Conservation (phyloP, 2,888 invertebrate species). For the Limnephilus marmoratus region DNA sequence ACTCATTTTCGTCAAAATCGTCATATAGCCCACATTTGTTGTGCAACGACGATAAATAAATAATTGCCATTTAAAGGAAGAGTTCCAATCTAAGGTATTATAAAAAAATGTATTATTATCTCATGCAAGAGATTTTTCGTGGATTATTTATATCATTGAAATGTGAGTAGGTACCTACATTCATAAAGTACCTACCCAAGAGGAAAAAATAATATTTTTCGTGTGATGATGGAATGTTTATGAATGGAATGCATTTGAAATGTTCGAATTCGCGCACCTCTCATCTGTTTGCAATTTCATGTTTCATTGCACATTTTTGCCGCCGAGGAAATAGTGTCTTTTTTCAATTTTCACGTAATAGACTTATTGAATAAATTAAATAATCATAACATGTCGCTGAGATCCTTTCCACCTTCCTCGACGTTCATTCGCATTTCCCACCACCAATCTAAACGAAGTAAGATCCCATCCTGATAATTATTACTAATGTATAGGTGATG, state of each 20-base stretch:
- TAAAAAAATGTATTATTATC: neutral
- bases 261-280: neutral
- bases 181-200: constrained; percentile 3
- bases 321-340: neutral
- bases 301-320: neutral
- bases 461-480: neutral
- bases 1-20: no score
- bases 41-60: no score
- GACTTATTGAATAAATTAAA: neutral
- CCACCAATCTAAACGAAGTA: constrained; percentile 57
- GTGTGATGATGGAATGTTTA: neutral
- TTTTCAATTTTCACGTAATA: neutral
- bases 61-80: no score
- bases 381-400: constrained; percentile 36
- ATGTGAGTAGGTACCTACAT: neutral
- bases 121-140: neutral
- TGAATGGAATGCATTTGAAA: neutral
- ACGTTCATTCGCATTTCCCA: constrained; percentile 57
- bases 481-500: neutral
- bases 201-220: neutral
- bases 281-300: neutral
- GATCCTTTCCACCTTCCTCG: constrained; percentile 50
- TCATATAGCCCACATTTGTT: no score
- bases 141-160: neutral
- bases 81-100: no score